A percentile compares a stretch with the other conserved stretches of the same genome.
phyloP scores from a whole-genome alignment of 2,113 vertebrate species.

The Oncorhynchus nerka region DNA sequence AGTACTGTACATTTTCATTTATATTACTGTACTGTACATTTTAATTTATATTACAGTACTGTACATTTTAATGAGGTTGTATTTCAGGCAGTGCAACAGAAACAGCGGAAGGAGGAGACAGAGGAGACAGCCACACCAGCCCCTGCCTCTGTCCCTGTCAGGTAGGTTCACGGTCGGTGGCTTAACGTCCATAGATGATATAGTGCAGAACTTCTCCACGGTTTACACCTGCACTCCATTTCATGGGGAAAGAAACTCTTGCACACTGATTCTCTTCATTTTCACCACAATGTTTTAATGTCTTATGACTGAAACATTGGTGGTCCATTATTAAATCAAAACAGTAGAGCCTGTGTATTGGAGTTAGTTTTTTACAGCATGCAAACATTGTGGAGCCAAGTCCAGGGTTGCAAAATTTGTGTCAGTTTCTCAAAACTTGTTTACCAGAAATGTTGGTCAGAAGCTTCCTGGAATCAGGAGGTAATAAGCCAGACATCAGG shows the following conservation, averaged over 20 bases:
- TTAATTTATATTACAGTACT: neutral
- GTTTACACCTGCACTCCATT: too few species aligned
- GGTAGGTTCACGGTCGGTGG: constrained; percentile 65
- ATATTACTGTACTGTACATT: neutral
- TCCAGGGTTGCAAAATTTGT: neutral
- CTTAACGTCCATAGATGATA: neutral
- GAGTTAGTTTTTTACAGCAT: neutral
- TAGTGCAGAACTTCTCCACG: too few species aligned
- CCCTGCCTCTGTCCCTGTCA: constrained; percentile 52
- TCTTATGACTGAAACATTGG: too few species aligned
- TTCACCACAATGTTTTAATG: too few species aligned
- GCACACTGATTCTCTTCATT: too few species aligned
- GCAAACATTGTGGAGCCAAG: neutral
- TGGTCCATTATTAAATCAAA: too few species aligned
- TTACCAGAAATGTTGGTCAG: too few species aligned
- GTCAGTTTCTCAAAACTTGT: too few species aligned
- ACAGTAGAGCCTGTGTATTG: too few species aligned
- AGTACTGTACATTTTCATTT: neutral
- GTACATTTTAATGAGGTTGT: neutral
- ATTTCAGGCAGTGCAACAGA: constrained; percentile 58
- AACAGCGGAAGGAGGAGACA: constrained; percentile 44
- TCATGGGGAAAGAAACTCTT: too few species aligned
- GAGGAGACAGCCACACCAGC: constrained; percentile 31
- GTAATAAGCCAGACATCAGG: too few species aligned
- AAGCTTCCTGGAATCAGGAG: too few species aligned